Base-by-base conservation (phyloP, 1,140 invertebrate species). In the Heliconius hewitsoni region DNA sequence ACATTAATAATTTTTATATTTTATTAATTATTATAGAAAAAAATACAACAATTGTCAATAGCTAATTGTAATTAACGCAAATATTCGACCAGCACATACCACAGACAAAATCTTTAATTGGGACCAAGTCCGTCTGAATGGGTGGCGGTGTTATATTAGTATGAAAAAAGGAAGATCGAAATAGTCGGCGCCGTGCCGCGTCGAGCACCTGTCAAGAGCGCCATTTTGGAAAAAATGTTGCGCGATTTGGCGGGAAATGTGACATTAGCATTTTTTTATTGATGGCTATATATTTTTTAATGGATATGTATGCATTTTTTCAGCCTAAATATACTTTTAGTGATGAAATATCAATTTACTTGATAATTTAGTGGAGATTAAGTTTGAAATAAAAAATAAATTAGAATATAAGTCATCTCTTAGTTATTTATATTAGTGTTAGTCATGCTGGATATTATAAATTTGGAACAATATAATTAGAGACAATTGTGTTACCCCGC, bases 91-190 rank as follows among this genome's bases (percentile, higher is more conserved):
- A 57, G 77, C 77, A 78, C 82, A 85, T 85, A 81, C 84, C 81
- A 78, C 50, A 80, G 76, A 82, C 81, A 81, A 82, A 85, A 84
- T 79, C 82, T 81, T 84, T 84, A 82, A 85, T 87, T 84, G 84
- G 81, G 82, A 83, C 82, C 86, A 86, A 87, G 83, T 86, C 86
- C 82, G 82, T 78, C 84, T 87, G 85, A 89, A 89, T 89, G 87
- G 86, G 86, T 87, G 84, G 86, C 85, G 84, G 79, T 74, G 85
- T 88, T 87, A 87, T 84, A 87, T 89, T 85, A 79, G 84, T 85
- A 84, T 78, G 34, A 87, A 87, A 87, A 87, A 86, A 89, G 86
- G 83, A 87, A 52, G 82, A 83, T 84, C 78, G 80, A 86, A 87
- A 89, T 87, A 89, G 81, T 85, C 79, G 81, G 82, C 85, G 85